phyloP scores from a whole-genome alignment of 2,888 invertebrate species.

The Melanargia galathea region DNA sequence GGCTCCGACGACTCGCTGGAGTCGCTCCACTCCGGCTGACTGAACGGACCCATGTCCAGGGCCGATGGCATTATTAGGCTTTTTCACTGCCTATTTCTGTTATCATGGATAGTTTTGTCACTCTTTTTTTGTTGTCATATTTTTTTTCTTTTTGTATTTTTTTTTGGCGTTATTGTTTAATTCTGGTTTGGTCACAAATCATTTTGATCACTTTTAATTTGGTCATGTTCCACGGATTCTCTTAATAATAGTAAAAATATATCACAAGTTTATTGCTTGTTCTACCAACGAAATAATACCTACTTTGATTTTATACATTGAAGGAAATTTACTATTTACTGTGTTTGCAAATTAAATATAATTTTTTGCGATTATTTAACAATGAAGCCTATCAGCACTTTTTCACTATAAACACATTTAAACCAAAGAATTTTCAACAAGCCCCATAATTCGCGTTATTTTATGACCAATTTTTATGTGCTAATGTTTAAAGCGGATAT shows the following conservation, averaged over 20 bases:
- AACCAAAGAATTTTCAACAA: constrained; percentile 3
- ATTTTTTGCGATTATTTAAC: neutral
- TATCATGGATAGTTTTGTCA: neutral
- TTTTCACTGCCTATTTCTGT: constrained; percentile 10
- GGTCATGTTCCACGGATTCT: neutral
- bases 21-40: constrained; percentile 77
- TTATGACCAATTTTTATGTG: neutral
- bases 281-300: neutral
- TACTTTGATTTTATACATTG: neutral
- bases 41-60: constrained; percentile 66
- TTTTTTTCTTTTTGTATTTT: neutral
- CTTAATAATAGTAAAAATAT: neutral
- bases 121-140: no score
- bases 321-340: neutral
- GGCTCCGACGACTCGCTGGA: constrained; percentile 71
- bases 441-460: neutral
- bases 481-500: constrained; percentile 8
- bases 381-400: neutral
- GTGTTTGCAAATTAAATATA: no score
- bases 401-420: constrained; percentile 9
- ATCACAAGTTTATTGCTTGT: neutral
- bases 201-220: neutral
- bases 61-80: constrained; percentile 64
- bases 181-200: neutral
- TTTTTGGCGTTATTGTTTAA: neutral